Base-by-base conservation (phyloP, 2,888 invertebrate species). In the Lasioglossum oenotherae region DNA sequence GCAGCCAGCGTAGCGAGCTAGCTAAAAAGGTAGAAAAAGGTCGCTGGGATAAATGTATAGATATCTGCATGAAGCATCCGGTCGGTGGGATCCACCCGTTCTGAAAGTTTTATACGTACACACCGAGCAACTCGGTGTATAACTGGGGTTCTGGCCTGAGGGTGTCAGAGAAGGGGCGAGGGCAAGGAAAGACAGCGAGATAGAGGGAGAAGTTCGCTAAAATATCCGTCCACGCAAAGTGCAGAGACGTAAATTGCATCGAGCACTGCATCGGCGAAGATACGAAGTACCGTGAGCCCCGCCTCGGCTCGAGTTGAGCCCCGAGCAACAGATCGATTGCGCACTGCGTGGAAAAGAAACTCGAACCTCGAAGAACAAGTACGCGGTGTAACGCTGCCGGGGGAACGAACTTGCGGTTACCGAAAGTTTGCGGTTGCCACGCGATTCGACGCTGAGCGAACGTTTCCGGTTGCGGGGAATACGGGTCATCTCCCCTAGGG, bases 231-330 rank as follows among this genome's bases (percentile, higher is more conserved):
- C 86, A 78, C 87, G 86, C 78, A 86, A 88, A 91, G 91, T 91
- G 87, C 88, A 90, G 86, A 85, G 82, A 90, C 87, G 86, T 90
- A 91, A 91, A 92, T 91, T 92, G 89, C 87, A 87, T 91, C 81
- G 88, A 87, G 85, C 81, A 79, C 84, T 85, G 89, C 82, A 81
- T 77, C 76, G 82, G 64, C 78, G 80, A 89, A 88, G 88, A 91
- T 90, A 88, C 81, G 80, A 53, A 75, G 74, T 46, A 64, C 67
- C 35, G 23, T n/a, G 67, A 53, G 60, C 77, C 44, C 67, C 53
- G 73, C n/a, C 64, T 53, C 57, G 77, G 27, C 49, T 53, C 74
- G 19, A 67, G 71, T 38, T 23, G 67, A 35, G 67, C 77, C 78
- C 74, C 72, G 75, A 80, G 85, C 81, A 75, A 44, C 72, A 74